Base-by-base conservation (phyloP, 2,797 vertebrate species). In the Eulemur coronatus region DNA sequence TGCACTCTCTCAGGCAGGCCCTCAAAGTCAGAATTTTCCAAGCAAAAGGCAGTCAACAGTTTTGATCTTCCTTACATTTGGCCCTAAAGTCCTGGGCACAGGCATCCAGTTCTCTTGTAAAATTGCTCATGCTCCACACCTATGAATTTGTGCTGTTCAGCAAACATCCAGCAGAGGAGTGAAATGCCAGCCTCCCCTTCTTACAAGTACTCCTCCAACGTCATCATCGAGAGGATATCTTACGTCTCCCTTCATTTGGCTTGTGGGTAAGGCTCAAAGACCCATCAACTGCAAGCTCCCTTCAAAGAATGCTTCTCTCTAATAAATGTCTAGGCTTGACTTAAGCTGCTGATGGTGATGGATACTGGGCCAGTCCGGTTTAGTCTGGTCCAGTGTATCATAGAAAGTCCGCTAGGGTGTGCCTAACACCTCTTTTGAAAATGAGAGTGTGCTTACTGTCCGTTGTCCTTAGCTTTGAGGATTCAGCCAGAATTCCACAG, bases 401-500 rank as follows among this genome's bases (percentile, higher is more conserved):
- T 2, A 76, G 59, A 50, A 86, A 81, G 20, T 72, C n/a, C 22
- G 30, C 75, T 52, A 48, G 28, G n/a, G 67, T 15, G 15, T 75
- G 9, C 20, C 24, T 84, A 30, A 86, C 63, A 57, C 28, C 43
- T 87, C 73, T 91, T 86, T 43, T 63, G 52, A 89, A 94, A 94
- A 84, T 84, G n/a, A 35, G 18, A n/a, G 15, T 0, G 2, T 28
- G 65, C 24, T 79, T 89, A 55, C 4, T 82, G 22, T 65, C 41
- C 30, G n/a, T 41, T 41, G 12, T 72, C 38, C 38, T 69, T 38
- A 92, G 7, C 46, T 84, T 82, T 91, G 55, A 94, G 8, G 11
- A 87, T 50, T 57, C 55, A 92, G 50, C 48, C 75, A 96, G 46
- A 94, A 89, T 86, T 86, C 52, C 30, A 94, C 22, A 28, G 15